phyloP scores from a whole-genome alignment of 2,113 vertebrate species.

The Kobus ellipsiprymnus region DNA sequence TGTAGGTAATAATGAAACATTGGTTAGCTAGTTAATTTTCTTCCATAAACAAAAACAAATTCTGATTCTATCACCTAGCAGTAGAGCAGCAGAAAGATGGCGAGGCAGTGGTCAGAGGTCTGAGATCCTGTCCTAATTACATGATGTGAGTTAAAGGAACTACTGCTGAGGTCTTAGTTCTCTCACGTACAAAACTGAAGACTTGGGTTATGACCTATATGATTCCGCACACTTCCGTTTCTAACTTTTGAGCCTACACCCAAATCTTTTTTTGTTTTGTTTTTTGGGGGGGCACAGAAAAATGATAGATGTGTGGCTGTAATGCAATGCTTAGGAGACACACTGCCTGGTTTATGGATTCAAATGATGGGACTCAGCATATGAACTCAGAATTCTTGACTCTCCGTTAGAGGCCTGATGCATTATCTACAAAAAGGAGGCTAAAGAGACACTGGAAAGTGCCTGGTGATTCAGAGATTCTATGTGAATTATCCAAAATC shows the following conservation, averaged over 20 bases:
- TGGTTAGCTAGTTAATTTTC: background rate
- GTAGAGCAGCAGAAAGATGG: background rate
- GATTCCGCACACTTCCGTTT: background rate
- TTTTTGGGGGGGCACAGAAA: background rate
- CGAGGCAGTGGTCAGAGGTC: background rate
- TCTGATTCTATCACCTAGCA: background rate
- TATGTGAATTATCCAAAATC: constrained; percentile 24
- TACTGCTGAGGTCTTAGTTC: background rate
- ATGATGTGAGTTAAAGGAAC: background rate
- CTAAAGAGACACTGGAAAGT: background rate
- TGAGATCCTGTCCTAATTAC: background rate
- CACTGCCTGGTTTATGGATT: background rate
- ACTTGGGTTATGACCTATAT: background rate
- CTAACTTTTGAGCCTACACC: background rate
- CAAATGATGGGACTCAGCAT: background rate
- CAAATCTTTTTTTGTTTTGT: background rate
- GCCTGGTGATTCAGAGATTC: background rate
- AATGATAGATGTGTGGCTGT: background rate
- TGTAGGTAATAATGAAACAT: background rate
- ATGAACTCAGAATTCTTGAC: background rate
- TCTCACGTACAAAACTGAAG: background rate
- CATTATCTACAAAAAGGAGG: background rate
- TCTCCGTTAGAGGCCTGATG: background rate
- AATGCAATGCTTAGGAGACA: background rate
- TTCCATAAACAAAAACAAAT: background rate